Base-by-base conservation (phyloP, 2,797 vertebrate genomes). In the Sebastes dallii region DNA sequence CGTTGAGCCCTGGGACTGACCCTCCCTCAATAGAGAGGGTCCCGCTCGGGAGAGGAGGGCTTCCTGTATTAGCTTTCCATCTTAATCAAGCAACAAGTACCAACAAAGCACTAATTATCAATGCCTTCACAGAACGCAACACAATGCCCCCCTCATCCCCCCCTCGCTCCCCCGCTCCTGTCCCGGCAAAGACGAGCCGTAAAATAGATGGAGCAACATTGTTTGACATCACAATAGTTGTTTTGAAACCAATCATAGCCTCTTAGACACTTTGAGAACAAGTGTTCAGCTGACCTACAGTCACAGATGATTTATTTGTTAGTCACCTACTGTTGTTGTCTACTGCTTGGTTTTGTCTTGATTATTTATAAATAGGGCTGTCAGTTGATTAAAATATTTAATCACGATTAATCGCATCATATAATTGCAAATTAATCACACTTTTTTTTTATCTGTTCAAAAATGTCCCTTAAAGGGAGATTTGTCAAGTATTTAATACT, bases 41-140 rank as follows among this genome's bases (percentile, higher is more conserved):
- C 91, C 88, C 76, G 93, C 92, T 91, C 62, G 86, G 89, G 89
- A 94, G 92, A 93, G 92, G 90, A 92, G 90, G 94, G 91, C 93
- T 96, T 96, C 96, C 96, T 95, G 93, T 93, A 94, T 95, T 93
- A 94, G 92, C 95, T 92, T 92, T 96, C 93, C 94, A 95, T 95
- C 95, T 95, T 95, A 95, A 96, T 96, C 95, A 95, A 95, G 94
- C 94, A 94, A 94, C 94, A 95, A 95, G 95, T 93, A 93, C 93
- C 89, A 92, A 96, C 95, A 96, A 95, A 95, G 94, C 92, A 88
- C 88, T 95, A 95, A 96, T 96, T 96, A 95, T 95, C 95, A 95
- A 95, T 94, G 95, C 91, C 91, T 93, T 88, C 86, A 91, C 88
- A 89, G 85, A 91, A 85, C 62, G 77, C 88, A 84, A 83, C 90